These are phyloP conservation scores for Oxytorus armatus DNA, from an alignment of 2,888 invertebrate genomes.

Conservation along the genomic window DNA sequence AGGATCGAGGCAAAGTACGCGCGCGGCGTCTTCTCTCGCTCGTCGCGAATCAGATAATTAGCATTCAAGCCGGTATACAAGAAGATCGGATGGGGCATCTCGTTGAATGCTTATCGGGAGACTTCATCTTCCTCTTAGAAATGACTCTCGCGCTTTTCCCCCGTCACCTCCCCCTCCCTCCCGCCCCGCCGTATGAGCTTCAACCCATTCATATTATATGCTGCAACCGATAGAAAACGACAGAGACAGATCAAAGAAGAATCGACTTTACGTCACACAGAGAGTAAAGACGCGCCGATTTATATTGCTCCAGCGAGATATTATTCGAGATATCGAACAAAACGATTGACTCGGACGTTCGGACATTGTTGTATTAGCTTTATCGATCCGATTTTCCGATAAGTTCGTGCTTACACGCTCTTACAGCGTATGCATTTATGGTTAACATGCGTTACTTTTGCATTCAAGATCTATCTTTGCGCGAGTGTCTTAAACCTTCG, in stretches of 20 bases:
- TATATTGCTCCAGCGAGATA: constrained; percentile 46
- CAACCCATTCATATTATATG: constrained; percentile 50
- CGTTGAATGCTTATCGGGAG: constrained; percentile 72
- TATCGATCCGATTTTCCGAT: constrained; percentile 55
- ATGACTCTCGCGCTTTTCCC: constrained; percentile 71
- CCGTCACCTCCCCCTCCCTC: not conserved
- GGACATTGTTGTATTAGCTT: constrained; percentile 66
- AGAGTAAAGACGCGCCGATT: constrained; percentile 44
- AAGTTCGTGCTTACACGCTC: constrained; percentile 30
- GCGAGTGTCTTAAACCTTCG: constrained; percentile 24
- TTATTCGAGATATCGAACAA: constrained; percentile 59
- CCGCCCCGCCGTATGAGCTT: constrained; percentile 25
- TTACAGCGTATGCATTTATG: not conserved
- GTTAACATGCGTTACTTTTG: not conserved
- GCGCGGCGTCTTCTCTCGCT: constrained; percentile 62
- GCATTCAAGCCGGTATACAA: constrained; percentile 76
- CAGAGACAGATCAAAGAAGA: constrained; percentile 2
- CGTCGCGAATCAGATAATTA: constrained; percentile 81
- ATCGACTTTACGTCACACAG: constrained; percentile 27
- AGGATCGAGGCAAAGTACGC: constrained; percentile 44
- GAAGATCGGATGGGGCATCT: constrained; percentile 57
- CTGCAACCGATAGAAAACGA: constrained; percentile 21
- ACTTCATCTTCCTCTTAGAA: constrained; percentile 75
- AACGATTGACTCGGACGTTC: constrained; percentile 62
- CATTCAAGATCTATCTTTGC: constrained; percentile 16